Base-by-base conservation (phyloP, 2,113 vertebrate species). In the Bothrops jararaca region DNA sequence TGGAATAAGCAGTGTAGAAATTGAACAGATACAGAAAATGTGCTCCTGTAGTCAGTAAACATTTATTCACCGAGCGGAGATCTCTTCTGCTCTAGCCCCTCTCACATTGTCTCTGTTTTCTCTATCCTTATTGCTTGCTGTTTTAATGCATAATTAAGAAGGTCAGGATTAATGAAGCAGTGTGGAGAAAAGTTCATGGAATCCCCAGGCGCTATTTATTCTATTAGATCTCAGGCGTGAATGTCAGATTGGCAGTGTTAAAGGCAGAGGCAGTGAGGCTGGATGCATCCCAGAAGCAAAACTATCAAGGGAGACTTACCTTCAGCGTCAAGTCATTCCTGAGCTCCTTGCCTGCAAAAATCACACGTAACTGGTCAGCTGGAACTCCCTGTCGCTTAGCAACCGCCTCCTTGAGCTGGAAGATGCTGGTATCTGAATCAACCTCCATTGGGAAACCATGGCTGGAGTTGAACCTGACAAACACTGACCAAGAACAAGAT, bases 111-210 rank as follows among this genome's bases (percentile, higher is more conserved):
- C 80, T 89, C 89, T 90, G 94, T 94, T 95, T 96, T 91, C 96
- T 91, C 93, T 91, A 92, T 90, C 95, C 95, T 96, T 97, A 97
- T 96, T 95, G 96, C 96, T 97, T 97, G 96, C 97, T 97, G 97
- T 97, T 98, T 97, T 97, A 97, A 98, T 98, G 98, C 98, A 98
- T 98, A 98, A 98, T 98, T 98, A 98, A 98, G 98, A 98, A 98
- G 98, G 98, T 98, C 98, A 98, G 97, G 97, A 97, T 98, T 98
- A 98, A 98, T 98, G 98, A 98, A 98, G 98, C 97, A 93, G 96
- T 96, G 96, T 97, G 97, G 97, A 98, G 97, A 98, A 98, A 98
- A 98, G 98, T 98, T 98, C 98, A 98, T 97, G 97, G 97, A 97
- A 97, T 98, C 98, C 98, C 98, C 96, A 97, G 98, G 96, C 96